Percentiles rank a stretch among this genome's conserved stretches.
phyloP scores from a whole-genome alignment of 2,113 vertebrate species.

The Lampris incognitus region DNA sequence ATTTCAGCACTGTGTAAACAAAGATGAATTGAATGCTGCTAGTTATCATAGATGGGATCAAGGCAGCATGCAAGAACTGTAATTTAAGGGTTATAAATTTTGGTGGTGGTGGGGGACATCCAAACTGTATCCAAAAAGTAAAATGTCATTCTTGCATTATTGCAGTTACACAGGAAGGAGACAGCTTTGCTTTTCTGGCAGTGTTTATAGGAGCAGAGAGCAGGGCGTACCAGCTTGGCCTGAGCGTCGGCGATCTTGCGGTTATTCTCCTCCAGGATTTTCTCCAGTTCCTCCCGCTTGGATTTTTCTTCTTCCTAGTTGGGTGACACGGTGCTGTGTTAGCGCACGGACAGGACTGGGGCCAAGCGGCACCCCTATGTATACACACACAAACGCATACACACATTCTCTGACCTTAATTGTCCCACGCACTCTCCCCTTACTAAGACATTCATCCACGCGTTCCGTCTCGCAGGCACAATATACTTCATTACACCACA shows the following conservation, averaged over 20 bases:
- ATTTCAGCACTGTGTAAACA: background rate
- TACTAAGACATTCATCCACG: constrained; percentile 11
- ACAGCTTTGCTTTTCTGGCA: background rate
- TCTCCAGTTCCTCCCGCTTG: constrained; percentile 98
- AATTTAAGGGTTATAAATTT: background rate
- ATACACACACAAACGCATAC: constrained; percentile 24
- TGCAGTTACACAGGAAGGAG: background rate
- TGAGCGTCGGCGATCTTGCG: constrained; percentile 99
- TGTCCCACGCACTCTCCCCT: constrained; percentile 21
- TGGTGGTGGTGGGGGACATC: background rate
- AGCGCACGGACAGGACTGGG: constrained; percentile 79
- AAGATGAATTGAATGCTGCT: background rate
- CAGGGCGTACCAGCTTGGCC: constrained; percentile 93
- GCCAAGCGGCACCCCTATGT: constrained; percentile 33
- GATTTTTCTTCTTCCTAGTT: constrained; percentile 99
- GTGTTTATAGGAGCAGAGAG: background rate
- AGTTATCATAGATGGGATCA: background rate
- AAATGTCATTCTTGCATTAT: background rate
- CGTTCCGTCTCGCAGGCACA: background rate
- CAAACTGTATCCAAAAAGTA: background rate
- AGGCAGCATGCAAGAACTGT: background rate
- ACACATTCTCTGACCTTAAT: constrained; percentile 20
- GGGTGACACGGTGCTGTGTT: constrained; percentile 93
- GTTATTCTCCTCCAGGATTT: constrained; percentile 99
- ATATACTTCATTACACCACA: constrained; percentile 44